Percentiles rank a stretch among this genome's conserved stretches.
Evolutionary conservation across 2,113 vertebrate species (phyloP).

Genomic region (Petromus typicus): DNA sequence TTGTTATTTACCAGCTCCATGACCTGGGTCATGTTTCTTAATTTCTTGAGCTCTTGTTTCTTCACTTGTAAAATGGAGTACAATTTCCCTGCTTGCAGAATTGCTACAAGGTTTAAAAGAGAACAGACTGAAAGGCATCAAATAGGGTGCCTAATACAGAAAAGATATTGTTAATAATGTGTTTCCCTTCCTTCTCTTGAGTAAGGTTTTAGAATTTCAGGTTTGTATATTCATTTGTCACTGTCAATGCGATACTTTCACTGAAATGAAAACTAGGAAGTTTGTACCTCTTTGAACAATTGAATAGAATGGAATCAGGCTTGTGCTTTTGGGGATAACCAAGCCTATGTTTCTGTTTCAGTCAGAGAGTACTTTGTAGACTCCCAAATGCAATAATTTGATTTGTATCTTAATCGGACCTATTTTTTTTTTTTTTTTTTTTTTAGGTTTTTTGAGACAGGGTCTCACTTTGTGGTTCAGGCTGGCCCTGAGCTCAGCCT

Average conservation of each 20-base stretch:
- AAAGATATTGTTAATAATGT: background rate
- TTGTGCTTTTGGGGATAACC: background rate
- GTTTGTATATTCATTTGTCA: background rate
- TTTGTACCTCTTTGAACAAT: background rate
- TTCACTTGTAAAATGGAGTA: background rate
- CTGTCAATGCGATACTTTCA: background rate
- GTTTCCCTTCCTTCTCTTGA: background rate
- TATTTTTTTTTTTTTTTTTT: too few species aligned
- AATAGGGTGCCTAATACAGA: background rate
- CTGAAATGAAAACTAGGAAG: background rate
- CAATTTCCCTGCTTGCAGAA: background rate
- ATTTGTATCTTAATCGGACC: background rate
- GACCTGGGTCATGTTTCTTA: background rate
- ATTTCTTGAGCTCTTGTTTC: background rate
- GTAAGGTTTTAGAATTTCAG: background rate
- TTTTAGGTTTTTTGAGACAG: too few species aligned
- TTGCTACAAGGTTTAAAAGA: background rate
- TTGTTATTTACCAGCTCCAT: background rate
- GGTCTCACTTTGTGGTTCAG: too few species aligned
- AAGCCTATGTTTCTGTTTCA: background rate
- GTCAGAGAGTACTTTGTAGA: slow-evolving; percentile 13
- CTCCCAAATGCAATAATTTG: background rate
- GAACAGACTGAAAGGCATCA: background rate
- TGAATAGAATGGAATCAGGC: background rate
- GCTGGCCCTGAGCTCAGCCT: too few species aligned